Evolutionary conservation across 53 echinoderm and acorn worm genomes (phyloP).

Genomic region (Astropecten irregularis): DNA sequence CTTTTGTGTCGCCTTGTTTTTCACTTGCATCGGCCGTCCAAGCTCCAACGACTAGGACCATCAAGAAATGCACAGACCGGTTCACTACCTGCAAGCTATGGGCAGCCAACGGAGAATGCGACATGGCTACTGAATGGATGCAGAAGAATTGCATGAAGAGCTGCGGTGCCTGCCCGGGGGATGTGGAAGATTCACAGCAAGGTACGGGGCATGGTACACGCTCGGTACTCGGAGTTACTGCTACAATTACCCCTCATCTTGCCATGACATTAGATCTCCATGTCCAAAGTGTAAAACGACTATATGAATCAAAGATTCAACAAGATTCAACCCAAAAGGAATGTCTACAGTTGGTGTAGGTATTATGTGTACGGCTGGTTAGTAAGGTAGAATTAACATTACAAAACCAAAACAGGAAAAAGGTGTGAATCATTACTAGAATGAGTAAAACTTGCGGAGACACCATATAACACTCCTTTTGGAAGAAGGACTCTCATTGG

Average conservation of each 20-base stretch:
- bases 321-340: no score
- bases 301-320: not conserved
- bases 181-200: not conserved
- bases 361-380: not conserved
- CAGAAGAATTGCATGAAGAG: constrained; percentile 59
- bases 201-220: not conserved
- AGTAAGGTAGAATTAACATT: no score
- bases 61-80: constrained; percentile 35
- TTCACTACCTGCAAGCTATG: constrained; percentile 36
- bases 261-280: no score
- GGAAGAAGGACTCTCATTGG: no score
- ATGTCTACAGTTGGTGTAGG: not conserved
- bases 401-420: no score
- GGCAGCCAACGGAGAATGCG: constrained; percentile 49
- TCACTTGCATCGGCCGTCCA: no score
- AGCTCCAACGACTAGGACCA: not conserved
- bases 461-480: no score
- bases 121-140: constrained; percentile 48
- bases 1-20: no score
- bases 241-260: no score
- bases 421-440: no score
- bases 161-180: constrained; percentile 61
- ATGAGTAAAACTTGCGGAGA: no score
- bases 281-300: not conserved
- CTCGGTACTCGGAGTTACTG: no score